These are phyloP conservation scores for Platyura marginata DNA, from an alignment of 1,140 invertebrate genomes.

Conservation along the genomic window DNA sequence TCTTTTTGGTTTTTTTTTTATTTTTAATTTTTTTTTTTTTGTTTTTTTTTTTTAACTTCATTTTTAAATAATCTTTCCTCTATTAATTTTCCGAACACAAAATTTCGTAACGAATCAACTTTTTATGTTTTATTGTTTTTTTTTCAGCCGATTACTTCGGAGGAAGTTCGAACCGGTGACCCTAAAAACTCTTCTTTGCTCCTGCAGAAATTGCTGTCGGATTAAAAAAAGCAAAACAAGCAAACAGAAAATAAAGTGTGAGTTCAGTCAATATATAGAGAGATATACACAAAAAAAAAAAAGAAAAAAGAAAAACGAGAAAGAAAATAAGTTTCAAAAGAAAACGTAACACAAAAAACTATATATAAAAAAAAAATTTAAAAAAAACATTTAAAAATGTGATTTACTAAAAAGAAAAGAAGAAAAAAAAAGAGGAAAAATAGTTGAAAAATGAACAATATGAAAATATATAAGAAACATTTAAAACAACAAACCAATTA, in stretches of 20 bases:
- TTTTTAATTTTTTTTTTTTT: neutral
- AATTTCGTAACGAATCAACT: too few species aligned
- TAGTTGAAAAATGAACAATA: neutral
- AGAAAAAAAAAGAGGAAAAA: neutral
- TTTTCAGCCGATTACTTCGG: slow-evolving; percentile 4
- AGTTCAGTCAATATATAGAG: neutral
- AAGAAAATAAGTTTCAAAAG: neutral
- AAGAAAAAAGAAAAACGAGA: neutral
- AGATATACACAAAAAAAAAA: neutral
- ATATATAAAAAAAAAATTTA: neutral
- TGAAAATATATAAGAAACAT: neutral
- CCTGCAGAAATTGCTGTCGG: slow-evolving; percentile 3
- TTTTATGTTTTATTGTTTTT: slow-evolving; percentile 1
- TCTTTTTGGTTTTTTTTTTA: neutral
- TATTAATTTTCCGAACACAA: too few species aligned
- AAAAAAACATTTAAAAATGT: neutral
- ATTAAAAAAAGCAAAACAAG: slow-evolving; percentile 1
- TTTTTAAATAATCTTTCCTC: too few species aligned
- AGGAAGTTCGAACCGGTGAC: slow-evolving; percentile 5
- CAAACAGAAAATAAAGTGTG: neutral
- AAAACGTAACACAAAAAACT: neutral
- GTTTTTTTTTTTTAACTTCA: neutral
- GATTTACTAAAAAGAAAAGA: neutral
- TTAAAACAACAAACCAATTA: neutral
- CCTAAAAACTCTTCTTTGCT: slow-evolving; percentile 5